phyloP scores from a whole-genome alignment of 2,797 vertebrate genomes.

The Tragopan temminckii region DNA sequence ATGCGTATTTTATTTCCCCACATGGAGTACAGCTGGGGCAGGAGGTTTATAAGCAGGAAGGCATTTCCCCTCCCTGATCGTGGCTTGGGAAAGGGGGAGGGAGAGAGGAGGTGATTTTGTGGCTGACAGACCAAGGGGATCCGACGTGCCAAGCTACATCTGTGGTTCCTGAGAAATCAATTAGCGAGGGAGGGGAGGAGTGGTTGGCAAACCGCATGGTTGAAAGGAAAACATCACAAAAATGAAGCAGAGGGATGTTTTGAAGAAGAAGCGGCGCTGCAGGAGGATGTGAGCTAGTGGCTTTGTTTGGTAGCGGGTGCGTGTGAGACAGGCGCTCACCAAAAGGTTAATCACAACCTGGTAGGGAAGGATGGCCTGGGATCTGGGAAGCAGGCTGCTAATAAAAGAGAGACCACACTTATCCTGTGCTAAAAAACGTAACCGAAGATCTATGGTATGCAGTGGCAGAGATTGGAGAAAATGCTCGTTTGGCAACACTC shows the following conservation, averaged over 20 bases:
- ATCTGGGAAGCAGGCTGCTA: not conserved
- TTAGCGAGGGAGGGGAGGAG: not conserved
- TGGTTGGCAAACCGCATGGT: not conserved
- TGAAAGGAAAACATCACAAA: not conserved
- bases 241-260: not conserved
- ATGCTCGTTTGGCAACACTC: not conserved
- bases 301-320: not conserved
- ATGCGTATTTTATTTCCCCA: not conserved
- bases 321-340: not conserved
- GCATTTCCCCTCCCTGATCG: slow-evolving; percentile 11
- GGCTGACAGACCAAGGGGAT: slow-evolving; percentile 11
- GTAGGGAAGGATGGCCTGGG: not conserved
- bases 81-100: not conserved
- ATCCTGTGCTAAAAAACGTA: not conserved
- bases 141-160: slow-evolving; percentile 15
- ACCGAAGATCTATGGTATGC: not conserved
- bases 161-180: slow-evolving; percentile 32
- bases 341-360: not conserved
- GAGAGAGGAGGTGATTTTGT: not conserved
- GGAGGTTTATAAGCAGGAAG: slow-evolving; percentile 24
- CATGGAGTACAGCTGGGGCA: slow-evolving; percentile 34
- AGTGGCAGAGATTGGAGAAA: not conserved
- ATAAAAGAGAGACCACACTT: not conserved
- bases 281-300: not conserved
- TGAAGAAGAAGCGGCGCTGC: not conserved